Percentiles rank a stretch among this genome's conserved stretches.
Conservation (phyloP, 2,888 invertebrate species). For the Thereva unica region DNA sequence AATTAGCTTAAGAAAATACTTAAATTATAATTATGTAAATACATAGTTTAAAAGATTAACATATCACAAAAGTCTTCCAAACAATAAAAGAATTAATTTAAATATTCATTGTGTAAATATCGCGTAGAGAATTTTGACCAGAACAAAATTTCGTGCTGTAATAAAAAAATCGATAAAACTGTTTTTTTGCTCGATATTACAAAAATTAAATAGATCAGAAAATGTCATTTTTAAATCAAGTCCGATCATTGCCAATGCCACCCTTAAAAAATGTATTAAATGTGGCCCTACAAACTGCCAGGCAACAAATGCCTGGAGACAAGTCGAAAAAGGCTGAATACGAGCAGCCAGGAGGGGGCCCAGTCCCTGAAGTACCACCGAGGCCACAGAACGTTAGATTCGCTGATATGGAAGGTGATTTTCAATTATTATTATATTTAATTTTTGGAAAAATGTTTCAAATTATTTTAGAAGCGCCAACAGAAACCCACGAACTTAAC, state of each 20-base stretch:
- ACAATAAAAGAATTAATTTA: background rate
- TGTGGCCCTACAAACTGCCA: conserved; percentile 80
- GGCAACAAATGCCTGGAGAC: conserved; percentile 73
- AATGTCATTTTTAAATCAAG: conserved; percentile 65
- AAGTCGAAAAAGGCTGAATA: conserved; percentile 62
- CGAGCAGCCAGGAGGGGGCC: conserved; percentile 50
- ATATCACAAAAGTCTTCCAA: conserved; percentile 32
- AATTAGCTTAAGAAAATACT: conserved; percentile 14
- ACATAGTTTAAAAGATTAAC: conserved; percentile 14
- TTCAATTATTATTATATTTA: background rate
- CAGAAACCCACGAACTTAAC: conserved; percentile 55
- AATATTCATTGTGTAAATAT: conserved; percentile 21
- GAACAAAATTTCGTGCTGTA: conserved; percentile 3
- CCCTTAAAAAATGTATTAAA: conserved; percentile 76
- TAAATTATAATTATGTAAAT: conserved; percentile 10
- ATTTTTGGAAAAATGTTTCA: conserved; percentile 20
- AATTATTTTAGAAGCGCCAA: conserved; percentile 36
- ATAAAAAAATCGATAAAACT: conserved; percentile 35
- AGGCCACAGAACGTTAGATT: conserved; percentile 62
- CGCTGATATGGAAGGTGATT: conserved; percentile 54
- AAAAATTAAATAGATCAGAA: background rate
- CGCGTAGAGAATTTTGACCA: background rate
- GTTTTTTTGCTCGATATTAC: conserved; percentile 9
- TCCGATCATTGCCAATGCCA: conserved; percentile 71
- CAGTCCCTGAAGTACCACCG: conserved; percentile 53